These are phyloP conservation scores for Plebejus anna DNA, from an alignment of 2,888 invertebrate genomes.

Conservation along the genomic window DNA sequence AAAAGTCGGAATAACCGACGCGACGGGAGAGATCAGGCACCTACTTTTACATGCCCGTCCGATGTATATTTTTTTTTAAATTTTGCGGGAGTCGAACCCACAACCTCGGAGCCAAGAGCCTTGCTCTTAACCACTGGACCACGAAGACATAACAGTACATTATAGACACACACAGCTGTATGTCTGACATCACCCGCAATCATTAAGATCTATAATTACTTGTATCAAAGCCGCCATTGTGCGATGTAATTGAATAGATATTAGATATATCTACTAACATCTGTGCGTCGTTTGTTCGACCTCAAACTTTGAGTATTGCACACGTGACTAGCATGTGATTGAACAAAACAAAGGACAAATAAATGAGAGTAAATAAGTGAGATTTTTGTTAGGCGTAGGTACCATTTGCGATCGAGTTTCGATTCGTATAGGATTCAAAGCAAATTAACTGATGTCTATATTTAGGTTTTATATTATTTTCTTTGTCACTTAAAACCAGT, in stretches of 20 bases:
- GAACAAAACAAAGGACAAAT: background rate
- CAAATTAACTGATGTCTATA: too few relatives aligned
- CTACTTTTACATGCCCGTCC: too few relatives aligned
- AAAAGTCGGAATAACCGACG: too few relatives aligned
- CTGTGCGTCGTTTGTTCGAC: background rate
- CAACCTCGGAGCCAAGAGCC: background rate
- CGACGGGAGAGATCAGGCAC: too few relatives aligned
- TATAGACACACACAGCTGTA: background rate
- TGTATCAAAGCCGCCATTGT: conserved; percentile 13
- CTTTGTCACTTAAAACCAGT: too few relatives aligned
- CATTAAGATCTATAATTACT: conserved; percentile 9
- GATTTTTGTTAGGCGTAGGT: background rate
- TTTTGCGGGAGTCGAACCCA: background rate
- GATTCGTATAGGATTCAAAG: too few relatives aligned
- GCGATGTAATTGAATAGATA: background rate
- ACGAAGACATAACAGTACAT: background rate
- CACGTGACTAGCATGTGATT: background rate
- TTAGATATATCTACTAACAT: background rate
- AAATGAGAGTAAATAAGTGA: background rate
- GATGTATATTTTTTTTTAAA: too few relatives aligned
- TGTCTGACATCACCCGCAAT: conserved; percentile 8
- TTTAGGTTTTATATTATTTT: too few relatives aligned
- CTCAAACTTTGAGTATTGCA: background rate
- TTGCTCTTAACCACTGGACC: background rate
- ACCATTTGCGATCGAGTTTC: too few relatives aligned